Evolutionary conservation across 2,888 invertebrate species (phyloP), one percentile per base, ranked within the genome.

Genomic region (Hoplodrina ambigua): DNA sequence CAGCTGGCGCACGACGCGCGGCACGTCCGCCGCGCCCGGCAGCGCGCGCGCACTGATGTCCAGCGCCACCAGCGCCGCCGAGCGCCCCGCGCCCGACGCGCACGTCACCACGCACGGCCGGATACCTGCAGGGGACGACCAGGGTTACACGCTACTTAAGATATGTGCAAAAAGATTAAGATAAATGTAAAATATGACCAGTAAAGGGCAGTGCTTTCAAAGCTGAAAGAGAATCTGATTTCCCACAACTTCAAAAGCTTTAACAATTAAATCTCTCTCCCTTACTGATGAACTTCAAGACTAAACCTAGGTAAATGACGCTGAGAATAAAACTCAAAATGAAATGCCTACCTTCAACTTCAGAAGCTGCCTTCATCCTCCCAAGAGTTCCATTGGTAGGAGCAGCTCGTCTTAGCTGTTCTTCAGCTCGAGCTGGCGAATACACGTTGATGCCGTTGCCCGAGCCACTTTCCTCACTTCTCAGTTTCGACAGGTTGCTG

Each of bases 11-110:
- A 99, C 98, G 85, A 97, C 97, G 89, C 98, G 97, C 74, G 99
- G 98, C 89, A 99, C 97, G 93, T 99, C 99, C 19, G 98, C 98
- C 64, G 97, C 80, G n/a, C 97, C 97, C 65, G 97, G 97, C 91
- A 98, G 98, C 88, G 98, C 98, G 87, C 98, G 97, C 93, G 99
- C 98, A 86, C 98, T 97, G 79, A 98, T 96, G 95, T 99, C 99
- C 90, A 98, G 97, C 76, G 98, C 98, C 75, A 99, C 97, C 79
- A 99, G 96, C 60, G 98, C 98, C 54, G 99, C 99, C 19, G 99
- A 97, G 65, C 99, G 97, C 0, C 99, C 99, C 57, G 99, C 99
- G 82, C 99, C 98, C 69, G 98, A 98, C 90, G 99, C 98, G 94
- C 98, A 98, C 91, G 98, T 98, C 77, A 98, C 97, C 81, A 98